Percentiles rank a stretch among this genome's conserved stretches.
These are phyloP conservation scores for Musca vetustissima DNA, from an alignment of 1,140 invertebrate species.

Conservation along the genomic window DNA sequence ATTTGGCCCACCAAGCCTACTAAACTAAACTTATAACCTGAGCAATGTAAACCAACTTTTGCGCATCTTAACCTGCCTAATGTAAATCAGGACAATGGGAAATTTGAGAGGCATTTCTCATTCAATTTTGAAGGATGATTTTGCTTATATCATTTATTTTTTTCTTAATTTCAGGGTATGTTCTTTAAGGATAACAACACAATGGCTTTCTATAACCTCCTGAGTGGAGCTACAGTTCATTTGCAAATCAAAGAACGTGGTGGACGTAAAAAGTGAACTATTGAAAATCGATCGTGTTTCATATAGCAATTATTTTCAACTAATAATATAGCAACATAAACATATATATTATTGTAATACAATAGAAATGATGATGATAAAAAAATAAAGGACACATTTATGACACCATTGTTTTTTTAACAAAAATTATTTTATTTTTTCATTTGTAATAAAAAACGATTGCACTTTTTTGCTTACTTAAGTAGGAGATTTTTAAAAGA, in stretches of 20 bases:
- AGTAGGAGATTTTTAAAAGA: no score
- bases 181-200: constrained; percentile 98
- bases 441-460: constrained; percentile 8
- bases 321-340: background rate
- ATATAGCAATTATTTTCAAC: background rate
- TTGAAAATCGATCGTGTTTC: background rate
- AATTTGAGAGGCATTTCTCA: no score
- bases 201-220: constrained; percentile 94
- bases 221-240: constrained; percentile 79
- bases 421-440: background rate
- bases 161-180: constrained; percentile 75
- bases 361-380: background rate
- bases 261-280: constrained; percentile 92
- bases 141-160: no score
- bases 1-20: no score
- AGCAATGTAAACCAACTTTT: no score
- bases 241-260: constrained; percentile 96
- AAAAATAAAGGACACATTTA: background rate
- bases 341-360: background rate
- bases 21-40: no score
- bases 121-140: no score
- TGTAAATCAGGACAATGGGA: no score
- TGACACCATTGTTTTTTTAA: no score
- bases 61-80: no score
- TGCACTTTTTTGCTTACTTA: background rate